Conservation (phyloP, 1,140 invertebrate genomes). For the Semibalanus balanoides region DNA sequence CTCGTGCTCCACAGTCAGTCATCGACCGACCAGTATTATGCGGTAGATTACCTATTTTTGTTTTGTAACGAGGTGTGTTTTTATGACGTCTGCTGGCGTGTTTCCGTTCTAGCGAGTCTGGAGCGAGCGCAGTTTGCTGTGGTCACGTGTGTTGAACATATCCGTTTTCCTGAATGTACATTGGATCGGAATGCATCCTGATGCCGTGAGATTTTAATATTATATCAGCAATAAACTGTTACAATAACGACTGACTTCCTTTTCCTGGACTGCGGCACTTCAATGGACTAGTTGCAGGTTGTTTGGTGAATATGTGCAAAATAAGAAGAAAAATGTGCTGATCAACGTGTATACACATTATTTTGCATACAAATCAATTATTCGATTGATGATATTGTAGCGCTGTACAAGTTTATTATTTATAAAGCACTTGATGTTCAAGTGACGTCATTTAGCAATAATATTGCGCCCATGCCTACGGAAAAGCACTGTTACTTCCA, state of each 20-base stretch:
- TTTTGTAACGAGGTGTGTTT: background rate
- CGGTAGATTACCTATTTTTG: background rate
- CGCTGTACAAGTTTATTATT: too few species aligned
- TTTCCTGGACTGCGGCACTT: too few species aligned
- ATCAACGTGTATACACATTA: too few species aligned
- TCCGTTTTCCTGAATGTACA: background rate
- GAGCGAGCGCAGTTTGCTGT: background rate
- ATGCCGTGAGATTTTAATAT: background rate
- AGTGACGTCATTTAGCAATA: too few species aligned
- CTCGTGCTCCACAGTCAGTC: background rate
- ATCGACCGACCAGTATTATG: background rate
- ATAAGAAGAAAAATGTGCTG: too few species aligned
- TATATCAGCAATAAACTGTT: constrained; percentile 1
- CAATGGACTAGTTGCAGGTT: too few species aligned
- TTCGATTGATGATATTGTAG: too few species aligned
- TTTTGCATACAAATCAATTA: too few species aligned
- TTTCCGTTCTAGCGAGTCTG: background rate
- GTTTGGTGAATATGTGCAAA: too few species aligned
- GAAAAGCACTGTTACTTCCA: too few species aligned
- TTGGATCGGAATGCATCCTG: background rate
- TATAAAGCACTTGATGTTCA: too few species aligned
- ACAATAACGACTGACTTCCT: background rate
- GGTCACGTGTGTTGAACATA: background rate
- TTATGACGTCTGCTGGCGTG: background rate
- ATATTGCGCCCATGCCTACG: too few species aligned